Evolutionary conservation across 2,113 vertebrate species (phyloP).

Genomic region (Albula glossodonta): DNA sequence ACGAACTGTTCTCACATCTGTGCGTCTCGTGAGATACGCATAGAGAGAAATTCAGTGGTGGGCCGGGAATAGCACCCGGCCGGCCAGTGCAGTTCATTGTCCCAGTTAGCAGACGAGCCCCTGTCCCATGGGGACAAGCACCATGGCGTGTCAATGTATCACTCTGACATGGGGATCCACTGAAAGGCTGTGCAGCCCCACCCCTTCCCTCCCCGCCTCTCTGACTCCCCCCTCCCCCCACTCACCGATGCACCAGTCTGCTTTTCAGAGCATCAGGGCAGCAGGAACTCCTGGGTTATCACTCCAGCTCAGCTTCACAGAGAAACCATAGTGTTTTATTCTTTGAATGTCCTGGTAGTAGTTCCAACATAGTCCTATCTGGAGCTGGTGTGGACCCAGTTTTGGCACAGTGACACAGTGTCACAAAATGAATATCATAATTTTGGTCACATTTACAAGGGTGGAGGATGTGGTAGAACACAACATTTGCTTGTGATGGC

Average conservation of each 20-base stretch:
- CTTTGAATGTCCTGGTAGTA: neutral
- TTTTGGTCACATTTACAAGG: too few species aligned
- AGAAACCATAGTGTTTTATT: neutral
- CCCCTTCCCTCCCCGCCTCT: neutral
- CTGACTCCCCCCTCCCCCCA: neutral
- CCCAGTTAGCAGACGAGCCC: conserved; percentile 56
- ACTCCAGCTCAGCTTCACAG: too few species aligned
- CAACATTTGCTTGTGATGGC: too few species aligned
- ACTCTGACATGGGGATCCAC: conserved; percentile 45
- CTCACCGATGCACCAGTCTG: too few species aligned
- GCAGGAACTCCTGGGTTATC: too few species aligned
- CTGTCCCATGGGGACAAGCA: conserved; percentile 46
- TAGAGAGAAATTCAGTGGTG: conserved; percentile 57
- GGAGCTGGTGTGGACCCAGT: neutral
- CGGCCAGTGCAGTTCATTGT: conserved; percentile 37
- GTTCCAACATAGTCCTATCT: neutral
- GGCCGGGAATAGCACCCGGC: conserved; percentile 42
- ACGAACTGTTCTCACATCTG: conserved; percentile 42
- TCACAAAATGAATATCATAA: too few species aligned
- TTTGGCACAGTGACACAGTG: too few species aligned
- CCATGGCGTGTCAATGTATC: conserved; percentile 48
- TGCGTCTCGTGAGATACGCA: conserved; percentile 37
- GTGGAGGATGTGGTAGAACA: too few species aligned
- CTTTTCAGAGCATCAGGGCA: too few species aligned
- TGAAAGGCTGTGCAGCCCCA: conserved; percentile 33